phyloP scores from a whole-genome alignment of 2,113 vertebrate species.

The Ia io region DNA sequence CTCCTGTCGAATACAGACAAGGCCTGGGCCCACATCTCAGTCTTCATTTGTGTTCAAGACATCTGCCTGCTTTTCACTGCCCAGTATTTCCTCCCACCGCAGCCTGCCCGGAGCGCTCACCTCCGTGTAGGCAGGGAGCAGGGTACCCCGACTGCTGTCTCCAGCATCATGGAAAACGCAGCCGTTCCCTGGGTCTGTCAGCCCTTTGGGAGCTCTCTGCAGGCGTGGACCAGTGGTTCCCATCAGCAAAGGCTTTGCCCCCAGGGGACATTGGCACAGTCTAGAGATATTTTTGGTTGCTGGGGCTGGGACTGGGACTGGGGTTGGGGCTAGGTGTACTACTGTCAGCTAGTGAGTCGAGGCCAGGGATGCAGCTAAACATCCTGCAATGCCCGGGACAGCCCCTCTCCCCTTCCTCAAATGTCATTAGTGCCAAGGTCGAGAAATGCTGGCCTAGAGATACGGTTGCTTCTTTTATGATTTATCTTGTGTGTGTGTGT shows the following conservation, averaged over 20 bases:
- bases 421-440: not conserved
- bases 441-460: not conserved
- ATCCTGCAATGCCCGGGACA: not conserved
- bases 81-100: not conserved
- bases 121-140: not conserved
- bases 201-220: not conserved
- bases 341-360: not conserved
- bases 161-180: not conserved
- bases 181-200: not conserved
- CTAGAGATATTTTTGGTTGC: not conserved
- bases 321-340: not conserved
- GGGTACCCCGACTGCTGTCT: not conserved
- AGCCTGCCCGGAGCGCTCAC: not conserved
- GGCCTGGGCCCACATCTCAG: not conserved
- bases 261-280: not conserved
- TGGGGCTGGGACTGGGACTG: fast-evolving
- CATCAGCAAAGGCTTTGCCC: not conserved
- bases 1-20: slow-evolving; percentile 12
- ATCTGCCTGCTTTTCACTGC: not conserved
- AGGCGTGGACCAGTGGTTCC: not conserved
- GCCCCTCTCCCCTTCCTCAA: not conserved
- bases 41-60: slow-evolving; percentile 25
- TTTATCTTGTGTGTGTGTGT: too few species aligned
- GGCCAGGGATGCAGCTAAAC: not conserved
- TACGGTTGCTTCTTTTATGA: not conserved